Evolutionary conservation across 1,140 invertebrate genomes (phyloP).

Genomic region (Sarcophaga peregrina): DNA sequence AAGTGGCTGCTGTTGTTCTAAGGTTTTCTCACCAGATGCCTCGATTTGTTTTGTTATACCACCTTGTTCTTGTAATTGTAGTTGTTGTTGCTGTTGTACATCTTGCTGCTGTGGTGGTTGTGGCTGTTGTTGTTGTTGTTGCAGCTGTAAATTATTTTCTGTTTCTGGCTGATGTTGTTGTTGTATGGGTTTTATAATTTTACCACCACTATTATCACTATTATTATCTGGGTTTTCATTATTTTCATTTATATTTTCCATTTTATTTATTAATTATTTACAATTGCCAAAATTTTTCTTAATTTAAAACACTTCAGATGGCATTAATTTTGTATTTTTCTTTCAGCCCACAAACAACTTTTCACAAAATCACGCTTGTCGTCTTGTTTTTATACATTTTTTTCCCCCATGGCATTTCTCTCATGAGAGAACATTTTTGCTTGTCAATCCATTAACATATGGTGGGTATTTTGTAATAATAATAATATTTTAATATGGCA

Average conservation of each 20-base stretch:
- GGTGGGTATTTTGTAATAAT: not conserved
- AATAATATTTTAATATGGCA: not conserved
- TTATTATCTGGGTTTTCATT: not conserved
- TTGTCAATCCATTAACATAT: not conserved
- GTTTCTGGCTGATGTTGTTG: not conserved
- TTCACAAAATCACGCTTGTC: conserved; percentile 6
- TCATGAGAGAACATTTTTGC: not conserved
- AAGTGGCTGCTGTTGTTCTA: not conserved
- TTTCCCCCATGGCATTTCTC: not conserved
- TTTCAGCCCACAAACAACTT: not conserved
- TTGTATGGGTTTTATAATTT: not conserved
- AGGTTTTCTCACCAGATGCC: not conserved
- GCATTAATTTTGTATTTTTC: not conserved
- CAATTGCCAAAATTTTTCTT: not conserved
- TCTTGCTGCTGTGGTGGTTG: not conserved
- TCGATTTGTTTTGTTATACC: not conserved
- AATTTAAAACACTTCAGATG: not conserved
- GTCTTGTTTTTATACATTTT: not conserved
- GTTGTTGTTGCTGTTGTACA: not conserved
- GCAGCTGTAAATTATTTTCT: not conserved
- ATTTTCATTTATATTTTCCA: not conserved
- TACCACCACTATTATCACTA: not conserved
- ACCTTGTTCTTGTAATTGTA: not conserved
- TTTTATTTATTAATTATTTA: not conserved
- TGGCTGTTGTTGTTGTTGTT: not conserved